Evolutionary conservation across 1,140 invertebrate genomes (phyloP).

Genomic region (Zaprionus nigranus): DNA sequence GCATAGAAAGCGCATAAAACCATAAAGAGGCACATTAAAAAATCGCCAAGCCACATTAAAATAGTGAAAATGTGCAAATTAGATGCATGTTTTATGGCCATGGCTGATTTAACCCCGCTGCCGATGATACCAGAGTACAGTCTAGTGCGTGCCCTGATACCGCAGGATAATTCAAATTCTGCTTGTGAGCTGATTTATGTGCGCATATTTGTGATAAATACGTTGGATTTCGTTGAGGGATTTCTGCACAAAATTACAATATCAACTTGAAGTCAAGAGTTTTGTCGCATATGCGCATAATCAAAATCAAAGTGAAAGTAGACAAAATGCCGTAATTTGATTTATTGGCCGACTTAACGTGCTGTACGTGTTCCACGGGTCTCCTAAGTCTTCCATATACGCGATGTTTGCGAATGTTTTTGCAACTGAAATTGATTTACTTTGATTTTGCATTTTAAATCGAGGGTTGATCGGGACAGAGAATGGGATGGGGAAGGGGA

Average conservation of each 20-base stretch:
- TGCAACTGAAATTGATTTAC: conserved; percentile 81
- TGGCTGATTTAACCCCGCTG: conserved; percentile 42
- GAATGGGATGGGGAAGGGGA: background rate
- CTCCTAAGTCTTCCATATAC: conserved; percentile 21
- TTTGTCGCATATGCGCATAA: conserved; percentile 71
- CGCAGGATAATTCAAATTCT: conserved; percentile 32
- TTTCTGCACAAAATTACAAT: conserved; percentile 79
- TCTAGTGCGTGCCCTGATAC: conserved; percentile 9
- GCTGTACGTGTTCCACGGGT: conserved; percentile 43
- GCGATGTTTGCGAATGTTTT: conserved; percentile 50
- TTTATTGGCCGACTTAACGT: conserved; percentile 76
- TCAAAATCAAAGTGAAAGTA: conserved; percentile 52
- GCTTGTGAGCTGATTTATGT: conserved; percentile 71
- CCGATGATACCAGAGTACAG: conserved; percentile 45
- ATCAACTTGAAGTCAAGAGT: conserved; percentile 15
- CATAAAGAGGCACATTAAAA: conserved; percentile 78
- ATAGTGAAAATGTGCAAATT: conserved; percentile 84
- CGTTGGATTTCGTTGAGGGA: conserved; percentile 72
- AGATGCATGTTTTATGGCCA: conserved; percentile 67
- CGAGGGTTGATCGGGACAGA: conserved; percentile 55
- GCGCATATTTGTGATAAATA: conserved; percentile 73
- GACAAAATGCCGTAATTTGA: conserved; percentile 63
- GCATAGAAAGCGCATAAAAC: conserved; percentile 81
- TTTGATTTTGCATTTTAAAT: conserved; percentile 84
- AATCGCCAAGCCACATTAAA: conserved; percentile 62